Conservation (phyloP, 2,797 vertebrate genomes). For the Lindbergichthys nudifrons region DNA sequence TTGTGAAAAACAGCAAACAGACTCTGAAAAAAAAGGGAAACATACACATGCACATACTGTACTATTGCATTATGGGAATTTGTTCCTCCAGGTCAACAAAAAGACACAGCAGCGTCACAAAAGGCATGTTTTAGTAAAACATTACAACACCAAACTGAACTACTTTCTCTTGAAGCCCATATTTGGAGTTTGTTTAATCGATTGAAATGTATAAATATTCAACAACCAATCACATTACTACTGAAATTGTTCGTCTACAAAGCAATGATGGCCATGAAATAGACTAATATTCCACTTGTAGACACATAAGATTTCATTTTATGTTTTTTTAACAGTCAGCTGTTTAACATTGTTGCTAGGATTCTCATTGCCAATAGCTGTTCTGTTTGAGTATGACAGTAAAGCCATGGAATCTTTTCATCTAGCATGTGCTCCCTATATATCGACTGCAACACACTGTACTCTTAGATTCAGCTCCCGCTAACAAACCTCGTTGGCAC, state of each 20-base stretch:
- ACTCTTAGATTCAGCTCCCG: slow-evolving; percentile 4
- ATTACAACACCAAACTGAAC: neutral
- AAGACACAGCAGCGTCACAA: neutral
- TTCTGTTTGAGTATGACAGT: too few relatives aligned
- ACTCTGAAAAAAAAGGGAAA: neutral
- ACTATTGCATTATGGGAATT: neutral
- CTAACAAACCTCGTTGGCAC: slow-evolving; percentile 65
- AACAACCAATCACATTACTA: neutral
- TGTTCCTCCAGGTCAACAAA: neutral
- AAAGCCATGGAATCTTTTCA: too few relatives aligned
- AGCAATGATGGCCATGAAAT: neutral
- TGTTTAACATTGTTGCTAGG: neutral
- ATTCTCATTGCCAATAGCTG: too few relatives aligned
- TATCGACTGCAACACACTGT: neutral
- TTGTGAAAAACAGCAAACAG: neutral
- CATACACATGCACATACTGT: neutral
- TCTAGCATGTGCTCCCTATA: neutral
- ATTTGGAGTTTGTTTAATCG: neutral
- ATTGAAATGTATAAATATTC: neutral
- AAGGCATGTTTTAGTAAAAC: neutral
- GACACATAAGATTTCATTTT: neutral
- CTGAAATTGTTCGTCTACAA: neutral
- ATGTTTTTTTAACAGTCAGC: neutral
- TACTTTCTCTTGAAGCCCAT: neutral
- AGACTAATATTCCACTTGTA: neutral